phyloP scores from a whole-genome alignment of 2,888 invertebrate genomes.

The Cybosia mesomella region DNA sequence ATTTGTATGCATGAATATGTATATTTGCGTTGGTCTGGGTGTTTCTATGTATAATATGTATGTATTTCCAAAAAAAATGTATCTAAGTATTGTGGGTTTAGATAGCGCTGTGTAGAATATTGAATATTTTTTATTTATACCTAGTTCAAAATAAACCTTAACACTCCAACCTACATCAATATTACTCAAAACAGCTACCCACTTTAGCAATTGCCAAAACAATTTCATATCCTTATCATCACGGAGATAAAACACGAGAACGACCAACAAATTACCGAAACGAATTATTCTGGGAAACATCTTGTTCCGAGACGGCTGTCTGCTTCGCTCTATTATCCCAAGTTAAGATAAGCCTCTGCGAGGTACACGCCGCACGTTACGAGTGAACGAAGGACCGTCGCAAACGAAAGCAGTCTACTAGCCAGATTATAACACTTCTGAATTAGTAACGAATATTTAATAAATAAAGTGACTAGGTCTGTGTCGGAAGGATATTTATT shows the following conservation, averaged over 20 bases:
- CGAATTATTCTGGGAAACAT: conserved; percentile 43
- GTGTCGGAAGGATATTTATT: neutral
- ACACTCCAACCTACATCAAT: neutral
- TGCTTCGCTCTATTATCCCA: conserved; percentile 40
- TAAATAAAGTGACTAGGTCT: neutral
- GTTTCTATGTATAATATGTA: too few species aligned
- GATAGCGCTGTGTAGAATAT: too few species aligned
- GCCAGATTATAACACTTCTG: conserved; percentile 21
- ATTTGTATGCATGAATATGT: too few species aligned
- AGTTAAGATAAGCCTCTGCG: conserved; percentile 41
- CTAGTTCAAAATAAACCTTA: neutral
- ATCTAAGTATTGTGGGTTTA: too few species aligned
- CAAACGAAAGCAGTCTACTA: conserved; percentile 22
- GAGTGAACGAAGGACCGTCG: conserved; percentile 19
- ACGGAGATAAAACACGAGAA: conserved; percentile 28
- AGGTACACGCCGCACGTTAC: conserved; percentile 33
- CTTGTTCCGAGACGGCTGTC: conserved; percentile 37
- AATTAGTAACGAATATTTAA: conserved; percentile 7
- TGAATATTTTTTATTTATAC: too few species aligned
- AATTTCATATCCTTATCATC: conserved; percentile 21
- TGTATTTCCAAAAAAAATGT: too few species aligned
- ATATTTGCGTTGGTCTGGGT: too few species aligned
- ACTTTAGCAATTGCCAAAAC: conserved; percentile 16
- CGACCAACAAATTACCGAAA: conserved; percentile 41
- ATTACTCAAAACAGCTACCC: neutral